Evolutionary conservation across 1,140 invertebrate genomes (phyloP), one percentile per base, ranked within the genome.

Genomic region (Eurosta solidaginis): DNA sequence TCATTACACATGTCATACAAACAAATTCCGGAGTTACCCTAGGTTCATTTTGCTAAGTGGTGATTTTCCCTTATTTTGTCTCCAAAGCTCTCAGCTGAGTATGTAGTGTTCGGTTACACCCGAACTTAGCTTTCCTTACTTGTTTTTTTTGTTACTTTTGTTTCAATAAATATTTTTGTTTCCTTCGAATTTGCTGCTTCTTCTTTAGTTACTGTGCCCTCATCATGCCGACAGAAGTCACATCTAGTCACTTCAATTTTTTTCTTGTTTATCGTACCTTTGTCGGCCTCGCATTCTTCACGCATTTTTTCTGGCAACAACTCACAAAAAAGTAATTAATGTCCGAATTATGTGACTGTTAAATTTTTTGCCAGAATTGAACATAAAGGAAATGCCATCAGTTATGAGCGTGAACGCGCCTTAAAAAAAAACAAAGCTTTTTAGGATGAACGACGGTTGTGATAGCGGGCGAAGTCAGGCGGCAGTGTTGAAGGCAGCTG

Each of bases 261-360:
- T 54, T 17, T 27, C 25, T 17, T 52, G 17, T 22, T 22, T 27
- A 54, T 54, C 27, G 29, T 20, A 20, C 10, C 59, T 68, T 68
- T 68, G 59, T 68, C 59, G 59, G 59, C 54, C 17, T 68, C 59
- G 17, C 54, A 68, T 68, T 68, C 59, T 68, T 68, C 59, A 68
- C 33, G 59, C 59, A 68, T 68, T 68, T 29, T 59, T 63, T 20
- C 40, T 68, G 33, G n/a, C 59, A 40, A 68, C n/a, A n/a, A 27
- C 40, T 29, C 59, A 17, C 59, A 68, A 40, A 36, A 40, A 68
- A 68, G 59, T 68, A 68, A 68, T 68, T 68, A 68, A 68, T 68
- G 59, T 68, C 59, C 59, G 36, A 40, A 68, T 68, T 68, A 68
- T 68, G 59, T 68, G 59, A 68, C 59, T 68, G 33, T 68, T 40